These are phyloP conservation scores for Macrophya alboannulata DNA, from an alignment of 2,888 invertebrate species.

Conservation along the genomic window DNA sequence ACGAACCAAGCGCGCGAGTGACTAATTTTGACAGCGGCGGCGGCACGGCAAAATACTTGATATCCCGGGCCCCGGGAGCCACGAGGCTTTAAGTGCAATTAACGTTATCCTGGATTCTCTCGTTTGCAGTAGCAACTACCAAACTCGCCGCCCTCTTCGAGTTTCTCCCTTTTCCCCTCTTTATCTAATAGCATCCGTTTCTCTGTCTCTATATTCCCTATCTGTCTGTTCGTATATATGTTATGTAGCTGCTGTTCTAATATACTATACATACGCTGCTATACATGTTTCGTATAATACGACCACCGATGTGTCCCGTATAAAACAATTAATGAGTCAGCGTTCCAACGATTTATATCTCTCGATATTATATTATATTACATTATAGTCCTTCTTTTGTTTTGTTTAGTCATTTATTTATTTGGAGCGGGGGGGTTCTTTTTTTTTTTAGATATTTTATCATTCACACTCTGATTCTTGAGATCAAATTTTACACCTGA, in stretches of 20 bases:
- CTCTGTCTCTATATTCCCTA: background rate
- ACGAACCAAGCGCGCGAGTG: conserved; percentile 25
- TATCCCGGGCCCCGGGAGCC: conserved; percentile 46
- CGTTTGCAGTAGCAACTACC: conserved; percentile 53
- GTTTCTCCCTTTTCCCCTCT: conserved; percentile 23
- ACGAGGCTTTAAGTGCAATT: conserved; percentile 57
- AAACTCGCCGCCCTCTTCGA: conserved; percentile 45
- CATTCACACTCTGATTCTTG: background rate
- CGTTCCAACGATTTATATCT: conserved; percentile 11
- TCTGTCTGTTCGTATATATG: background rate
- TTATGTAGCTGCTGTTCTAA: background rate
- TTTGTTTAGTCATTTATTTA: background rate
- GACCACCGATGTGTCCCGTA: background rate
- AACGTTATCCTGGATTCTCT: conserved; percentile 56
- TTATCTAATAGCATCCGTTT: conserved; percentile 59
- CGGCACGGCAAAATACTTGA: conserved; percentile 52
- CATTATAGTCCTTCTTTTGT: background rate
- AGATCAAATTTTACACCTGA: background rate
- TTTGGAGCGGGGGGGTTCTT: background rate
- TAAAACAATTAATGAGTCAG: conserved; percentile 43
- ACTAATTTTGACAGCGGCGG: conserved; percentile 54
- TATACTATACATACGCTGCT: background rate
- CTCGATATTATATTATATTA: background rate
- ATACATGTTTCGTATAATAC: background rate
- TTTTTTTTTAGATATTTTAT: background rate